These are phyloP conservation scores for Itoplectis maculator DNA, from an alignment of 2,888 invertebrate genomes.

Conservation along the genomic window DNA sequence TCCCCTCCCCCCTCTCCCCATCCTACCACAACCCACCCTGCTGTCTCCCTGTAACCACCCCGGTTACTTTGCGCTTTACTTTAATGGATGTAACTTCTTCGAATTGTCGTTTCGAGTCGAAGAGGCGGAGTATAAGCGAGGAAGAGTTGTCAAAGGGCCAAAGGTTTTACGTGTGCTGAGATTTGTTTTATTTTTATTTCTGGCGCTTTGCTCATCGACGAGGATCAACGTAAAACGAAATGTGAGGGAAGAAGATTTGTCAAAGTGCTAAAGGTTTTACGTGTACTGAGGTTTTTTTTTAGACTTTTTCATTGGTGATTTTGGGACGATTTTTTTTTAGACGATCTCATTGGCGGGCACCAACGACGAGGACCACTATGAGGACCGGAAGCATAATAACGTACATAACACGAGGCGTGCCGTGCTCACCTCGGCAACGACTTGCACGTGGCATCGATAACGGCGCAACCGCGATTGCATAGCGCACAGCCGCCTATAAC, in stretches of 20 bases:
- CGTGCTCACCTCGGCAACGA: neutral
- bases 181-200: no score
- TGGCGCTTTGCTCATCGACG: no score
- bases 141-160: neutral
- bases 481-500: slow-evolving; percentile 6
- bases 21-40: no score
- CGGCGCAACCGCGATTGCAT: slow-evolving; percentile 14
- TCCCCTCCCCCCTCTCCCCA: neutral
- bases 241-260: neutral
- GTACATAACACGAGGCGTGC: neutral
- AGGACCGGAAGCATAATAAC: no score
- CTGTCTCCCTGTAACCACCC: no score
- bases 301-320: no score
- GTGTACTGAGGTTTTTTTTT: no score
- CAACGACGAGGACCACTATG: no score
- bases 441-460: slow-evolving; percentile 46
- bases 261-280: no score
- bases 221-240: no score
- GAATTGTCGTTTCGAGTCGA: neutral
- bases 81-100: neutral
- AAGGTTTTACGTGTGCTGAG: neutral
- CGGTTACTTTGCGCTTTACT: neutral
- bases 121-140: neutral
- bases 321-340: no score
- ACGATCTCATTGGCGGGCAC: no score